These are phyloP conservation scores for Clarias batrachus DNA, from an alignment of 2,113 vertebrate genomes.

Conservation along the genomic window DNA sequence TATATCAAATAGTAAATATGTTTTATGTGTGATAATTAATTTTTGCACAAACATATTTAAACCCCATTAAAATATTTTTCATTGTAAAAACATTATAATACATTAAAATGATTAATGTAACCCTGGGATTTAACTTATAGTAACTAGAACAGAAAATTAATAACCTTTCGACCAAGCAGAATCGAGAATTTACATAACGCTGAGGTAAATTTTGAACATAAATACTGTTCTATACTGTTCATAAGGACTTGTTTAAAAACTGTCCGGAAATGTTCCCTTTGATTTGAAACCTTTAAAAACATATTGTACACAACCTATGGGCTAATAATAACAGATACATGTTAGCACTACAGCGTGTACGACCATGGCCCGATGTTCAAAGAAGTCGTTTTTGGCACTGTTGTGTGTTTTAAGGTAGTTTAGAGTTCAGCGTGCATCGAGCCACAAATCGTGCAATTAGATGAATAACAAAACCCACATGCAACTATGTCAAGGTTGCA, in stretches of 20 bases:
- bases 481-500: constrained; percentile 3
- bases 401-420: constrained; percentile 2
- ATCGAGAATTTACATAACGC: background rate
- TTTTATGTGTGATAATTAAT: background rate
- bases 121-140: background rate
- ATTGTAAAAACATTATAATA: background rate
- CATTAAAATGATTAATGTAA: background rate
- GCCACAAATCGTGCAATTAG: constrained; percentile 35
- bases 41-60: background rate
- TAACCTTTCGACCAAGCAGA: background rate
- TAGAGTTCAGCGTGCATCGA: background rate
- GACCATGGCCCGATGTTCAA: background rate
- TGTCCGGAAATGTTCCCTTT: background rate
- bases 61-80: too few species aligned
- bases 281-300: background rate
- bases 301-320: background rate
- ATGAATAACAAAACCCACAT: constrained; percentile 30
- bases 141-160: background rate
- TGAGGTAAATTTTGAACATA: background rate
- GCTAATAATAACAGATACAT: background rate
- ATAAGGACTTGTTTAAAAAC: background rate
- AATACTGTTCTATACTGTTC: too few species aligned
- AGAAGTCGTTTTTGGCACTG: background rate
- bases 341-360: constrained; percentile 1
- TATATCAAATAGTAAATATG: background rate